Percentiles rank a stretch among this genome's conserved stretches.
phyloP scores from a whole-genome alignment of 2,888 invertebrate genomes.

The Pristionchus fissidentatus region DNA sequence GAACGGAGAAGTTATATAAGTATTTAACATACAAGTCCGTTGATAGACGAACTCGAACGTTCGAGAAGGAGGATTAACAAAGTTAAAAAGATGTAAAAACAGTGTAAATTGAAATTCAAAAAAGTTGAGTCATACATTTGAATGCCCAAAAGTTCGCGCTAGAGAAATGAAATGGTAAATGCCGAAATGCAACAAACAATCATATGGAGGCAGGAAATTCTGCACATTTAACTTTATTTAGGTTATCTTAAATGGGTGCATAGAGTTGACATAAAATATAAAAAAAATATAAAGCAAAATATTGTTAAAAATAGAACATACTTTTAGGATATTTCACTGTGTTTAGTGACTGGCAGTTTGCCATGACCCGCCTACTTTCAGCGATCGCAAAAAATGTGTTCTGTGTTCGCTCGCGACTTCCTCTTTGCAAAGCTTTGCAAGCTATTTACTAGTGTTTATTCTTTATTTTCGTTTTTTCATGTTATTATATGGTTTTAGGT shows the following conservation, averaged over 20 bases:
- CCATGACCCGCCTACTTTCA: not conserved
- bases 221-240: no score
- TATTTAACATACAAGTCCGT: no score
- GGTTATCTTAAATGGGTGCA: no score
- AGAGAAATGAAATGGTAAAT: not conserved
- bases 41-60: no score
- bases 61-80: no score
- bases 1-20: no score
- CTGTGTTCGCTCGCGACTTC: not conserved
- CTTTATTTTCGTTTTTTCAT: not conserved
- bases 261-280: not conserved
- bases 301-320: not conserved
- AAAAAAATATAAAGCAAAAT: not conserved
- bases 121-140: not conserved
- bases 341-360: not conserved
- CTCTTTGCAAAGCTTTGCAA: not conserved
- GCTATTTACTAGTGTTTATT: not conserved
- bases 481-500: not conserved
- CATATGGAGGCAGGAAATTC: no score
- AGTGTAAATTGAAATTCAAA: not conserved
- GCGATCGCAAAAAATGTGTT: not conserved
- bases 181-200: not conserved
- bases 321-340: not conserved
- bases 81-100: no score
- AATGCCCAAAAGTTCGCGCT: slow-evolving; percentile 22